These are phyloP conservation scores for Cephus spinipes DNA, from an alignment of 2,888 invertebrate species.

Conservation along the genomic window DNA sequence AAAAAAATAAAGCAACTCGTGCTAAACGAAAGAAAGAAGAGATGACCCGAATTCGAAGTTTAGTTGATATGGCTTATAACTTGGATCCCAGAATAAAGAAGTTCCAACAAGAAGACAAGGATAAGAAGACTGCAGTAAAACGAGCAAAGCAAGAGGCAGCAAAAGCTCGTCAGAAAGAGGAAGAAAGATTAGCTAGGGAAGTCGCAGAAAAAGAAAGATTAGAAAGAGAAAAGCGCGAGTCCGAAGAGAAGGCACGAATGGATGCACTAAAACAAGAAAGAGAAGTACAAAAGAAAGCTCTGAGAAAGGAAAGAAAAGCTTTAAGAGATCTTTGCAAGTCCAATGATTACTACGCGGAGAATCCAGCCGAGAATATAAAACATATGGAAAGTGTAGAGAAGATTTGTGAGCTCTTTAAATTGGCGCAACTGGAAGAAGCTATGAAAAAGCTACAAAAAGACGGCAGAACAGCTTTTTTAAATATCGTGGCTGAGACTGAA, in stretches of 20 bases:
- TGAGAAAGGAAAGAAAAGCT: conserved; percentile 88
- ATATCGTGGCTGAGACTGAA: conserved; percentile 78
- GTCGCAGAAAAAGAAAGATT: conserved; percentile 71
- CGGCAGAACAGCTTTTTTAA: conserved; percentile 76
- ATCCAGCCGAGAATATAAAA: conserved; percentile 79
- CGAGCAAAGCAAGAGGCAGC: conserved; percentile 87
- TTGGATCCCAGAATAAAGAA: conserved; percentile 93
- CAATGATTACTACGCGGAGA: conserved; percentile 81
- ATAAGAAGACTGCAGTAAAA: conserved; percentile 89
- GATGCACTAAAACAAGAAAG: conserved; percentile 87
- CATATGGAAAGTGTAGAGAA: conserved; percentile 94
- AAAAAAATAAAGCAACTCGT: conserved; percentile 94
- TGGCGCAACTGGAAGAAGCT: conserved; percentile 80
- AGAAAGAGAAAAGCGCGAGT: conserved; percentile 83
- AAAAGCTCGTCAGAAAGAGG: conserved; percentile 85
- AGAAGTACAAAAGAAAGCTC: conserved; percentile 84
- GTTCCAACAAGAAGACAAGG: conserved; percentile 95
- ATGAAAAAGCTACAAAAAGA: conserved; percentile 77
- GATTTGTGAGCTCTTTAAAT: conserved; percentile 84
- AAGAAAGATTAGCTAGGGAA: conserved; percentile 81
- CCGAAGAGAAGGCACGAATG: conserved; percentile 83
- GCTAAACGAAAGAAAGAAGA: conserved; percentile 97
- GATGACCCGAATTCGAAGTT: conserved; percentile 87
- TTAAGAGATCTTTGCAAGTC: conserved; percentile 84
- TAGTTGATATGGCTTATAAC: conserved; percentile 95